A percentile compares a stretch with the other conserved stretches of the same genome.
Conservation (phyloP, 1,140 invertebrate species). For the Holcopasites calliopsidis region DNA sequence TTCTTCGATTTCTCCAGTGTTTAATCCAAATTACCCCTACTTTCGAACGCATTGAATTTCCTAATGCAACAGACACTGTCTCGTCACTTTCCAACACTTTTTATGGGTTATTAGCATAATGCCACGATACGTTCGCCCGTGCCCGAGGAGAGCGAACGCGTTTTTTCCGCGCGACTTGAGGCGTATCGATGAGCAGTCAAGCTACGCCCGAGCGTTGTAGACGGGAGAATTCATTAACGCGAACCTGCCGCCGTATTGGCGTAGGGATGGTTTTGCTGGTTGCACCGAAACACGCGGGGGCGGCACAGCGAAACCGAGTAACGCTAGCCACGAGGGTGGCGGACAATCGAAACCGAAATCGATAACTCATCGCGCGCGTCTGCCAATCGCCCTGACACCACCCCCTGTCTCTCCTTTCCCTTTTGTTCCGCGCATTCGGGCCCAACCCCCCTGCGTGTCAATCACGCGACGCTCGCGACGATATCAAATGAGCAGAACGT, state of each 20-base stretch:
- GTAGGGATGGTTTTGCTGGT: constrained; percentile 20
- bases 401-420: neutral
- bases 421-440: neutral
- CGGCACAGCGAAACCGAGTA: constrained; percentile 41
- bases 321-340: neutral
- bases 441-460: constrained; percentile 33
- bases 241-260: constrained; percentile 6
- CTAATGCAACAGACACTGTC: neutral
- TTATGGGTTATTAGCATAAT: constrained; percentile 15
- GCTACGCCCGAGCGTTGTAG: neutral
- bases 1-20: no score
- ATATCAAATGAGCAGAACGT: constrained; percentile 7
- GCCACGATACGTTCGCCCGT: neutral
- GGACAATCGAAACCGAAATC: constrained; percentile 52
- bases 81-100: neutral
- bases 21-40: no score
- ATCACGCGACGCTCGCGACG: constrained; percentile 33
- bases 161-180: constrained; percentile 28
- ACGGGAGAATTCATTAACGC: constrained; percentile 40
- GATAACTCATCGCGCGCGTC: constrained; percentile 48
- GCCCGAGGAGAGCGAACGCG: neutral
- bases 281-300: constrained; percentile 17
- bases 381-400: neutral
- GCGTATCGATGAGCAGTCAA: constrained; percentile 14
- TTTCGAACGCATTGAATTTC: no score